phyloP scores from a whole-genome alignment of 37 sponge, comb jelly and placozoan species.

The Theonella swinhoei region DNA sequence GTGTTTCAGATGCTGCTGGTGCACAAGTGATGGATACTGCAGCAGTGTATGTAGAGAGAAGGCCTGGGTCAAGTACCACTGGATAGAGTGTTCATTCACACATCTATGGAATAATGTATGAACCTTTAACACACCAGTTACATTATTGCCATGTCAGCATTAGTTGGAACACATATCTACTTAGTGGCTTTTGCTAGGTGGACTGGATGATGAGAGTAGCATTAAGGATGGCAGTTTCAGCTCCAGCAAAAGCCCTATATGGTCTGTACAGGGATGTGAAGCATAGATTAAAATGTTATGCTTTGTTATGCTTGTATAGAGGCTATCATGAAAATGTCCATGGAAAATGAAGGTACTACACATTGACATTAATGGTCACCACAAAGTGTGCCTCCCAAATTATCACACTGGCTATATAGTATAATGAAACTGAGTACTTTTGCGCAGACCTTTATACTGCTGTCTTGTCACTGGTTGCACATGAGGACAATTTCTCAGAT shows the following conservation, averaged over 20 bases:
- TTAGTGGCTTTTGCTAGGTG: not conserved
- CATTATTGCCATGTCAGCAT: not conserved
- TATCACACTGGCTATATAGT: not conserved
- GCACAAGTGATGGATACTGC: constrained; percentile 47
- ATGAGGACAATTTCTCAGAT: constrained; percentile 32
- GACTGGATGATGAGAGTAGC: constrained; percentile 21
- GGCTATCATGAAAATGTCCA: no score
- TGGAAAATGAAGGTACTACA: no score
- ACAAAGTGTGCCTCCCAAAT: no score
- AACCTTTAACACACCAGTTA: not conserved
- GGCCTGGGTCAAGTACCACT: constrained; percentile 54
- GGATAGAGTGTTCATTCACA: constrained; percentile 41
- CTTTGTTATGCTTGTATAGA: no score
- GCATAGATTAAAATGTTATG: no score
- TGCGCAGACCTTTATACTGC: constrained; percentile 17
- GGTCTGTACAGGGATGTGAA: no score
- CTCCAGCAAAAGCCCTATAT: not conserved
- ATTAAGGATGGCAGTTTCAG: constrained; percentile 24
- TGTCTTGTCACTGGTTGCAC: constrained; percentile 48
- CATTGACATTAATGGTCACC: no score
- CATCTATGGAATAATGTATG: constrained; percentile 27
- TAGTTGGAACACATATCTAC: not conserved
- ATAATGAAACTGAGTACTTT: not conserved
- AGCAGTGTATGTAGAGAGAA: constrained; percentile 21
- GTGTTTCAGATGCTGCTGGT: constrained; percentile 27